Evolutionary conservation across 2,113 vertebrate species (phyloP).

Genomic region (Pundamilia nyererei): DNA sequence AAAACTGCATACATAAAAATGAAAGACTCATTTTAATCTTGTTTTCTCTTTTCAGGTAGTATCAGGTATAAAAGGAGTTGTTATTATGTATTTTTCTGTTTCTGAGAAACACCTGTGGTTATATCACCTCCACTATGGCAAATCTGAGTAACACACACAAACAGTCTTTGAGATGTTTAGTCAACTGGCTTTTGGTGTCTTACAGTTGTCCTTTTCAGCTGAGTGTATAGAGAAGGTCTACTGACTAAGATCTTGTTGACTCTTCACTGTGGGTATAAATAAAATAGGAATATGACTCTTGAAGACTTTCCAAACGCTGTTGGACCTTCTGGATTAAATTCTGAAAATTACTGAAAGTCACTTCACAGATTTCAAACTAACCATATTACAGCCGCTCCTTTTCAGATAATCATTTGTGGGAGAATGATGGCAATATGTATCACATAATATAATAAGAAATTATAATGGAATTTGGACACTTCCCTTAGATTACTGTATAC

Average conservation of each 20-base stretch:
- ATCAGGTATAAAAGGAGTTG: background rate
- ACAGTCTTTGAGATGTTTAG: background rate
- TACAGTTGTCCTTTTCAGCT: background rate
- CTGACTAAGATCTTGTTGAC: background rate
- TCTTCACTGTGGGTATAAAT: background rate
- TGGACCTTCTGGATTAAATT: background rate
- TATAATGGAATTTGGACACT: background rate
- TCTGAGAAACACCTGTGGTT: background rate
- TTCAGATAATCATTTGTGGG: background rate
- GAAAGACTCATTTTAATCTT: background rate
- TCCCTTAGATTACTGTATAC: background rate
- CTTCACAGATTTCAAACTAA: background rate
- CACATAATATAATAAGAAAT: background rate
- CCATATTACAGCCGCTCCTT: background rate
- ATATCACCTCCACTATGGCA: background rate
- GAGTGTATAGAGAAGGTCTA: background rate
- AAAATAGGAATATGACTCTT: background rate
- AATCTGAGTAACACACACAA: background rate
- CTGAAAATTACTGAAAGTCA: background rate
- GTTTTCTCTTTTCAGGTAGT: background rate
- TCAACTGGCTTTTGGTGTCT: background rate
- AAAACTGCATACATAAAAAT: background rate
- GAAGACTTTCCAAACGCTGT: background rate
- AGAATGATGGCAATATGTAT: background rate
- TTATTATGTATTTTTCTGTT: background rate